These are phyloP conservation scores for Diglossa cyanea DNA, from an alignment of 2,797 vertebrate genomes.

Conservation along the genomic window DNA sequence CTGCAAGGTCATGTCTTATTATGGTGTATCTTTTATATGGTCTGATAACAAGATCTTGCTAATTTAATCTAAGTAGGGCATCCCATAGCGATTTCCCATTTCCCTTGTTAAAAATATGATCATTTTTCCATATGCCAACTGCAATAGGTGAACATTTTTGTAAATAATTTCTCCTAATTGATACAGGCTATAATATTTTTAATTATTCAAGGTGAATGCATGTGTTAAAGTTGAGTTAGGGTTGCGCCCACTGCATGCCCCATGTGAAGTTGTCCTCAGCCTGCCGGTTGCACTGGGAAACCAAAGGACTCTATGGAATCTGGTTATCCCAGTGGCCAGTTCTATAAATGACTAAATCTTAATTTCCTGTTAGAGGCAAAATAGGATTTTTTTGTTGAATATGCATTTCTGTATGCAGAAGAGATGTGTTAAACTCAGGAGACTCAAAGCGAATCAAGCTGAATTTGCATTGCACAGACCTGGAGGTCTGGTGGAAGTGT, in stretches of 20 bases:
- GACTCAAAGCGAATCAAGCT: neutral
- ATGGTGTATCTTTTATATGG: slow-evolving; percentile 72
- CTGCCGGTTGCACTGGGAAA: neutral
- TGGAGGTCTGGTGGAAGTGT: slow-evolving; percentile 53
- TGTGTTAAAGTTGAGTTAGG: slow-evolving; percentile 27
- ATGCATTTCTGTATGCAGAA: slow-evolving; percentile 59
- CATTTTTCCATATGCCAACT: slow-evolving; percentile 56
- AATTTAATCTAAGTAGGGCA: slow-evolving; percentile 81
- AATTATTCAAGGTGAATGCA: slow-evolving; percentile 46
- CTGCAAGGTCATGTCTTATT: slow-evolving; percentile 79
- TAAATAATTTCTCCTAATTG: slow-evolving; percentile 73
- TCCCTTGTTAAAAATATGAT: slow-evolving; percentile 75
- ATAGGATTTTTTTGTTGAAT: slow-evolving; percentile 40
- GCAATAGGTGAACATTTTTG: slow-evolving; percentile 70
- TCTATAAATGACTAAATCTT: slow-evolving; percentile 62
- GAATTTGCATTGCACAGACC: slow-evolving; percentile 63
- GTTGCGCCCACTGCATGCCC: neutral
- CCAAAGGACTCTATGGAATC: slow-evolving; percentile 44
- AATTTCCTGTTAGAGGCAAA: slow-evolving; percentile 62
- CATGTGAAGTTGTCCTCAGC: slow-evolving; percentile 20
- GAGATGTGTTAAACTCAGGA: slow-evolving; percentile 56
- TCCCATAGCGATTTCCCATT: slow-evolving; percentile 77
- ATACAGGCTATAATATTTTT: slow-evolving; percentile 32
- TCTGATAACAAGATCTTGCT: slow-evolving; percentile 76
- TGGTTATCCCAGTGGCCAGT: slow-evolving; percentile 4